These are phyloP conservation scores for Pseudomyrmex dendroicus DNA, from an alignment of 1,140 invertebrate genomes.

Conservation along the genomic window DNA sequence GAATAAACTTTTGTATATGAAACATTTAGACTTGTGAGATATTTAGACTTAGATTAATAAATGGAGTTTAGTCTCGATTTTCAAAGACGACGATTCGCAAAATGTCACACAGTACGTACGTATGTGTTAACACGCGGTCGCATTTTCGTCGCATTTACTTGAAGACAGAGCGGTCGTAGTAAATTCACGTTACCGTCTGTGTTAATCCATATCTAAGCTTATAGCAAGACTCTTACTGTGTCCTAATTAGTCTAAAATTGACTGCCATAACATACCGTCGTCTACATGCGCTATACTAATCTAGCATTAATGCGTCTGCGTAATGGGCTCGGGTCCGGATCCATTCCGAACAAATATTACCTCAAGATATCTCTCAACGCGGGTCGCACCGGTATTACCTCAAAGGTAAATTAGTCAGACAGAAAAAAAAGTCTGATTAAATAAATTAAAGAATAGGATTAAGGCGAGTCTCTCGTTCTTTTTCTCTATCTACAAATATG, in stretches of 20 bases:
- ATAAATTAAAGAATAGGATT: constrained; percentile 12
- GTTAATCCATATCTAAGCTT: constrained; percentile 11
- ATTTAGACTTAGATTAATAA: no score
- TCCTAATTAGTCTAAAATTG: constrained; percentile 60
- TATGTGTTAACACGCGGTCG: not conserved
- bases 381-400: not conserved
- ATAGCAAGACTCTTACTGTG: constrained; percentile 3
- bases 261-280: not conserved
- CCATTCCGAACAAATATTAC: constrained; percentile 41
- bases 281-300: constrained; percentile 26
- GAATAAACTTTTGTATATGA: no score
- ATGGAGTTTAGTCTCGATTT: not conserved
- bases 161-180: not conserved
- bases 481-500: not conserved
- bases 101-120: not conserved
- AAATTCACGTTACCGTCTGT: constrained; percentile 46
- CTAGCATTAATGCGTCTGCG: constrained; percentile 28
- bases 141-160: constrained; percentile 19
- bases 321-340: constrained; percentile 13
- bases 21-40: no score
- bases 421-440: constrained; percentile 5
- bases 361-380: not conserved
- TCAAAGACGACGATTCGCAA: not conserved
- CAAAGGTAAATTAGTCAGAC: not conserved
- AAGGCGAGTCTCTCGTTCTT: not conserved